Base-by-base conservation (phyloP, 2,797 vertebrate genomes). In the Phoxinus dragarum region DNA sequence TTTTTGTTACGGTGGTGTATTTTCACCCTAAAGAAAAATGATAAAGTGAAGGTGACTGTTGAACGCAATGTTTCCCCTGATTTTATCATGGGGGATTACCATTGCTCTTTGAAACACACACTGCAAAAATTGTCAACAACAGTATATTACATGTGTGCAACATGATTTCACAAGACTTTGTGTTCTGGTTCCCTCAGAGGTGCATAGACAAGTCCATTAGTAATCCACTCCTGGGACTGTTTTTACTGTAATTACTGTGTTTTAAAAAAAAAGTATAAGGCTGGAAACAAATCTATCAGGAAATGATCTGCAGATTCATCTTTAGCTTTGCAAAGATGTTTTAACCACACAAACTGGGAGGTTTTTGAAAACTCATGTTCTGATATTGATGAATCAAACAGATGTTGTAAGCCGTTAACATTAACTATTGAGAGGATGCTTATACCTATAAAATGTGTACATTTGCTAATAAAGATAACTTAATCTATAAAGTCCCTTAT, bases 61-160 rank as follows among this genome's bases (percentile, higher is more conserved):
- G 7, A 52, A 21, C 3, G 3, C 10, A 67, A 8, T 67, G 34
- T 27, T 49, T 49, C 8, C 4, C 27, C 16, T 31, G 49, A 69
- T 19, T 81, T 68, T 36, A 47, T 69, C 16, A 23, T 54, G 21
- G 38, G 64, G 3, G 66, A 80, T 7, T 72, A 54, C 7, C 27
- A 69, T 8, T 84, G 75, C 21, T 79, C 66, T 4, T 31, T 80
- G 10, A 21, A 79, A 49, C 61, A 77, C 2, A n/a, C 11, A 40
- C 2, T 76, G 17, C 19, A 2, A 3, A 36, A 56, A 10, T 67
- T 47, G 34, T 27, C 27, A 27, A 27, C 27, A 78, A 34, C 61
- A 84, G 12, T 69, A 68, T 54, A 19, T 84, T 19, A 84, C 73
- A 7, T 68, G 61, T 68, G 61, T 49, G 38, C 72, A 10, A 76